Base-by-base conservation (phyloP, 2,797 vertebrate species). In the Vultur gryphus region DNA sequence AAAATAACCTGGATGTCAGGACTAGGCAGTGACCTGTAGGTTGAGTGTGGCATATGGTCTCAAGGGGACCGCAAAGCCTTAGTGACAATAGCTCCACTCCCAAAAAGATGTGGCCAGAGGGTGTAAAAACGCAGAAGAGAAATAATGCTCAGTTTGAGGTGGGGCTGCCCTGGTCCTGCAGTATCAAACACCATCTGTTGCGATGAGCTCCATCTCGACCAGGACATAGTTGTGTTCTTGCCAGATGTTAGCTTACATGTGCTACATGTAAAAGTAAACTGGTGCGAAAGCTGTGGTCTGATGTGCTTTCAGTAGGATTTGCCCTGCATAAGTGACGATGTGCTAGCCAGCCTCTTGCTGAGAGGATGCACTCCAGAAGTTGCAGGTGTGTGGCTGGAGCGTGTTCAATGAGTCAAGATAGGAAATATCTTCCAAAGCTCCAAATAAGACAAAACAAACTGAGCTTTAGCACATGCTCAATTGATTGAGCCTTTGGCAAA, bases 391-490 rank as follows among this genome's bases (percentile, higher is more conserved):
- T 95, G 70, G 77, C 70, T 97, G 93, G 94, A 93, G 66, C 3
- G 4, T 51, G 55, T 95, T 95, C 94, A 90, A 69, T 89, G 75
- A 89, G 58, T 61, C 88, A 73, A 87, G 86, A 94, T 96, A 95
- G 91, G 86, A 96, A 95, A 96, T 83, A 89, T 70, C 93, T 95
- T 96, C 94, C 90, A 95, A 96, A 95, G 84, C 64, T 95, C 73
- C 57, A 87, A 95, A 89, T 93, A 95, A 96, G 95, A 94, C 93
- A 96, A 97, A 97, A 84, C 92, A 95, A 97, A 95, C 90, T 90
- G 82, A 96, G 90, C 95, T 96, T 95, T 97, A 97, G 90, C 91
- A 95, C 95, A 96, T 95, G 81, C 84, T 97, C 93, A 91, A 89
- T 93, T 94, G 93, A 95, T 87, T 46, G 86, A 90, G 71, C 79